A percentile compares a stretch with the other conserved stretches of the same genome.
Conservation (phyloP, 2,888 invertebrate genomes). For the Sarcophaga caerulescens region DNA sequence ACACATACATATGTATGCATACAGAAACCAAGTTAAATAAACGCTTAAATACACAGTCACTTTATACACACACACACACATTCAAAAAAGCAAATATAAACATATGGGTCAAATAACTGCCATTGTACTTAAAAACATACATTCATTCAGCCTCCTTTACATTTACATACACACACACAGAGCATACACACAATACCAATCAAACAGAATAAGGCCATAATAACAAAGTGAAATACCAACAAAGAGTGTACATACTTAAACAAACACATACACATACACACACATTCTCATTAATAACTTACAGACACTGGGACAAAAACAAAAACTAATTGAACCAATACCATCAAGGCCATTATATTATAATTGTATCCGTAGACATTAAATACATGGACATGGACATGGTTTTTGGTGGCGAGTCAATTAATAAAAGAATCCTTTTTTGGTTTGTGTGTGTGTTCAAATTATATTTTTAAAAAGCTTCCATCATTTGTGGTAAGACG, state of each 20-base stretch:
- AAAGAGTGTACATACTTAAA: too few species aligned
- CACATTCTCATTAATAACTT: neutral
- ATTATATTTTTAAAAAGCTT: too few species aligned
- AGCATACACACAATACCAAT: neutral
- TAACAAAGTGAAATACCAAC: constrained; percentile 18
- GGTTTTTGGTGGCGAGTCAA: too few species aligned
- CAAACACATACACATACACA: neutral
- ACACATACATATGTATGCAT: neutral
- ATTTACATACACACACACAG: neutral
- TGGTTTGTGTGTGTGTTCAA: too few species aligned
- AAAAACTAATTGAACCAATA: neutral
- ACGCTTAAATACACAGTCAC: neutral
- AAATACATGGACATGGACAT: too few species aligned
- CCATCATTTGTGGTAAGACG: too few species aligned
- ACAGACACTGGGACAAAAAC: neutral
- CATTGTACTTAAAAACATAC: neutral
- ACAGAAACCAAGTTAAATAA: neutral
- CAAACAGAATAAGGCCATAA: neutral
- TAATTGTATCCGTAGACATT: neutral
- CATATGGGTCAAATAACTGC: constrained; percentile 14
- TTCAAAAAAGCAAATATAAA: neutral
- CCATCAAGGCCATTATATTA: neutral
- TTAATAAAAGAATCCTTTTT: too few species aligned
- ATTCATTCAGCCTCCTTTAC: neutral
- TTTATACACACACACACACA: neutral